Evolutionary conservation across 1,140 invertebrate species (phyloP).

Genomic region (Magallana ariakensis): DNA sequence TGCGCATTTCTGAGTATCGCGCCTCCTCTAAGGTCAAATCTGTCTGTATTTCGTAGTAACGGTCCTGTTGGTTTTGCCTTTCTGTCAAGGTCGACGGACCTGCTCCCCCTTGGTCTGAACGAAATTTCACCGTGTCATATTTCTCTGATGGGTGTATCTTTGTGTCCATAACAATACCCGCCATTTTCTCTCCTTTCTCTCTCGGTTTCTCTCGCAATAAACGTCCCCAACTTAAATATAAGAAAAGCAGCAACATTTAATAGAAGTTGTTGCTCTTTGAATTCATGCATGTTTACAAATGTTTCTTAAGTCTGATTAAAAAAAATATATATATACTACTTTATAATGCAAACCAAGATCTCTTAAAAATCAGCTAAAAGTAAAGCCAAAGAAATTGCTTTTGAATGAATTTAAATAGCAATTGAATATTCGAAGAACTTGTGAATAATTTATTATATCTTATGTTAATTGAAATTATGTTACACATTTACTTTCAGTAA

Average conservation of each 20-base stretch:
- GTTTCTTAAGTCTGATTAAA: too few relatives aligned
- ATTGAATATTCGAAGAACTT: too few relatives aligned
- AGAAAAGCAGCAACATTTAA: background rate
- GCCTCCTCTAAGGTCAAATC: conserved; percentile 62
- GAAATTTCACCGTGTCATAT: background rate
- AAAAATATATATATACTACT: too few relatives aligned
- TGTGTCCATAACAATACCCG: conserved; percentile 46
- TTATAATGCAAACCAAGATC: too few relatives aligned
- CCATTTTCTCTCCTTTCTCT: conserved; percentile 24
- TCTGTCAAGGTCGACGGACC: background rate
- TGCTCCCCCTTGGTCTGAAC: background rate
- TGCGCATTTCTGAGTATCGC: conserved; percentile 62
- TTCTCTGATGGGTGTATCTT: conserved; percentile 41
- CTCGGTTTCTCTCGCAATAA: background rate
- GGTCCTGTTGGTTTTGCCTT: background rate
- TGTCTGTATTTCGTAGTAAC: conserved; percentile 35
- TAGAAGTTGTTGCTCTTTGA: background rate
- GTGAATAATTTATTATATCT: too few relatives aligned
- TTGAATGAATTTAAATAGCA: too few relatives aligned
- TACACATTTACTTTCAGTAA: too few relatives aligned
- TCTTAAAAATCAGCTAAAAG: too few relatives aligned
- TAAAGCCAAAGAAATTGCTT: too few relatives aligned
- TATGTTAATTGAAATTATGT: too few relatives aligned
- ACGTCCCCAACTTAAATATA: background rate
- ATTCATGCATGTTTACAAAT: too few relatives aligned